Percentiles rank a stretch among this genome's conserved stretches.
Conservation (phyloP, 2,113 vertebrate genomes). For the Cygnus buccinator region DNA sequence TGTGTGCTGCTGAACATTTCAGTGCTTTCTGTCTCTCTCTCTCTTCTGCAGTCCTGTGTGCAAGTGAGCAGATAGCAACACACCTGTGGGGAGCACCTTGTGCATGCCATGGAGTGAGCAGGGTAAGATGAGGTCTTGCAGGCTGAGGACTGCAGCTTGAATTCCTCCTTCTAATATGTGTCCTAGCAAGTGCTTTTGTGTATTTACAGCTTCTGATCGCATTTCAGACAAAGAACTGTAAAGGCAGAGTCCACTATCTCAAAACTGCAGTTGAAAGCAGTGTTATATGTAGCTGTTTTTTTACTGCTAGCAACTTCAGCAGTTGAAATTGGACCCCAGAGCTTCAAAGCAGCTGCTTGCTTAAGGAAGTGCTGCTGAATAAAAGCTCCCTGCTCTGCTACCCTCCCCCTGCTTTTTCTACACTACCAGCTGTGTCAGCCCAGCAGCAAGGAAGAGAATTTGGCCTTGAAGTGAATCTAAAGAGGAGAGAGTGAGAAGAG, state of each 20-base stretch:
- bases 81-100: neutral
- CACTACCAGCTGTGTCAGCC: conserved; percentile 46
- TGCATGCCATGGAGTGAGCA: accelerated
- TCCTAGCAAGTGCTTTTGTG: neutral
- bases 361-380: conserved; percentile 39
- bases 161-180: neutral
- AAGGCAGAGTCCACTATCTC: neutral
- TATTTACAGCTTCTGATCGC: neutral
- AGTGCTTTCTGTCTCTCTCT: neutral
- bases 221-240: neutral
- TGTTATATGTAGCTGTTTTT: conserved; percentile 49
- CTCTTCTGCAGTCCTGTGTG: neutral
- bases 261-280: neutral
- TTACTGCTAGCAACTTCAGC: conserved; percentile 23
- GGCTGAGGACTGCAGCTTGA: neutral
- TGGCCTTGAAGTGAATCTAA: conserved; percentile 67
- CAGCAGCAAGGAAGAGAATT: conserved; percentile 44
- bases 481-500: conserved; percentile 56
- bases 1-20: accelerated
- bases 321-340: conserved; percentile 48
- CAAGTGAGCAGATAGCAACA: accelerated
- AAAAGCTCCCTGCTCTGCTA: conserved; percentile 49
- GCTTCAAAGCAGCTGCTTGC: conserved; percentile 65
- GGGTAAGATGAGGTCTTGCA: too few relatives aligned
- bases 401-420: conserved; percentile 51